Conservation (phyloP, 2,888 invertebrate species). For the Orchesellides sinensis region DNA sequence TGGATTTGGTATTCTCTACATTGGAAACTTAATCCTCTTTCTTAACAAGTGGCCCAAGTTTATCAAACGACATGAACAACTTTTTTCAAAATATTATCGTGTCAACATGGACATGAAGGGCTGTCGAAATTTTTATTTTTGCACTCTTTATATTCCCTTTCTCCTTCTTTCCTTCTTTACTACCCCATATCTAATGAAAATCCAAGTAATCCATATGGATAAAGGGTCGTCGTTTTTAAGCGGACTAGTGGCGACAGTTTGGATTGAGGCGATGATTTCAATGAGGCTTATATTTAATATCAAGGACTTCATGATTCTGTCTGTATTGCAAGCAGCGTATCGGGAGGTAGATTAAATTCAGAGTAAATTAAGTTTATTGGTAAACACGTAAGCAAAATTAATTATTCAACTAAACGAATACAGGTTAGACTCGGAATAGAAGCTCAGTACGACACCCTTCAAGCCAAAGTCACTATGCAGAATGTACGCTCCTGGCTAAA, state of each 20-base stretch:
- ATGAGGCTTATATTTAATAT: constrained; percentile 4
- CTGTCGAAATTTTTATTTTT: neutral
- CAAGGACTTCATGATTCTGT: constrained; percentile 19
- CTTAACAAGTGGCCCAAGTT: constrained; percentile 29
- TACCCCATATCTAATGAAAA: neutral
- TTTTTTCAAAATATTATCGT: neutral
- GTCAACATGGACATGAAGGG: neutral
- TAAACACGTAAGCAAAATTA: too few relatives aligned
- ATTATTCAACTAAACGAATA: too few relatives aligned
- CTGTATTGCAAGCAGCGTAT: constrained; percentile 7
- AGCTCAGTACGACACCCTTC: constrained; percentile 18
- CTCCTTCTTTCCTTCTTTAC: neutral
- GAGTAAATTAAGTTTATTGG: too few relatives aligned
- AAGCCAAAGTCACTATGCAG: neutral
- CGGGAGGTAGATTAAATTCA: constrained; percentile 5
- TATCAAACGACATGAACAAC: neutral
- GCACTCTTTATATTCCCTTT: neutral
- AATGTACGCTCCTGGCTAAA: constrained; percentile 39
- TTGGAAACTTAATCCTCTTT: neutral
- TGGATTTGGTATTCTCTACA: neutral
- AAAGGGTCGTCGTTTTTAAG: neutral
- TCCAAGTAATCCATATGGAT: neutral
- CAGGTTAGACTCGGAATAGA: constrained; percentile 18
- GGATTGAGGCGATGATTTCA: neutral
- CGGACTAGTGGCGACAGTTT: neutral